Percentiles rank a stretch among this genome's conserved stretches.
phyloP scores from a whole-genome alignment of 2,113 vertebrate species.

The Scartelaos histophorus region DNA sequence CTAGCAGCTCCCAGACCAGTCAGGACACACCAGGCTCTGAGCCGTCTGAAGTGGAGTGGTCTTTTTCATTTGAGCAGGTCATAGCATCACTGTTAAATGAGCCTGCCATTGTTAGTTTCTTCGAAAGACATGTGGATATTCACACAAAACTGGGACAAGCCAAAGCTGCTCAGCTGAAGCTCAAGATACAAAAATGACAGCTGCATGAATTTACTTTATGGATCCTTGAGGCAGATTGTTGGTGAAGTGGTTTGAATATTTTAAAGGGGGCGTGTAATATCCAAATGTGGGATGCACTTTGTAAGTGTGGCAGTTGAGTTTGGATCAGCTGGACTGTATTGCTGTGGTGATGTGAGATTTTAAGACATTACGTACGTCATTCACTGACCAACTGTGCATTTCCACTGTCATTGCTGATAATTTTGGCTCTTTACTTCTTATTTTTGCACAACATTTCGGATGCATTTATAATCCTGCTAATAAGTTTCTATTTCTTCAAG shows the following conservation, averaged over 20 bases:
- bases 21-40: slow-evolving; percentile 31
- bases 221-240: not conserved
- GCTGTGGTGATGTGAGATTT: slow-evolving; percentile 10
- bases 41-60: slow-evolving; percentile 83
- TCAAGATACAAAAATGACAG: slow-evolving; percentile 68
- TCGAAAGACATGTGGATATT: slow-evolving; percentile 85
- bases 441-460: slow-evolving; percentile 8
- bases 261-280: slow-evolving; percentile 17
- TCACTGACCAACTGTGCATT: slow-evolving; percentile 22
- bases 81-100: slow-evolving; percentile 94
- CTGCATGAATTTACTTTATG: slow-evolving; percentile 31
- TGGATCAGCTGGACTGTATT: slow-evolving; percentile 1
- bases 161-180: slow-evolving; percentile 83
- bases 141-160: slow-evolving; percentile 81
- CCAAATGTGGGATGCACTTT: not conserved
- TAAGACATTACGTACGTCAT: slow-evolving; percentile 1
- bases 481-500: slow-evolving; percentile 15
- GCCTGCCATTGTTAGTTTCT: slow-evolving; percentile 88
- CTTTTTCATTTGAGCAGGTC: slow-evolving; percentile 96
- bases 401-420: slow-evolving; percentile 9
- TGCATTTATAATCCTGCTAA: slow-evolving; percentile 35
- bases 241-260: not conserved
- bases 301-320: not conserved
- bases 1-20: slow-evolving; percentile 41
- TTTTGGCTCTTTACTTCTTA: not conserved